phyloP scores from a whole-genome alignment of 2,797 vertebrate genomes.

The Carcharodon carcharias region DNA sequence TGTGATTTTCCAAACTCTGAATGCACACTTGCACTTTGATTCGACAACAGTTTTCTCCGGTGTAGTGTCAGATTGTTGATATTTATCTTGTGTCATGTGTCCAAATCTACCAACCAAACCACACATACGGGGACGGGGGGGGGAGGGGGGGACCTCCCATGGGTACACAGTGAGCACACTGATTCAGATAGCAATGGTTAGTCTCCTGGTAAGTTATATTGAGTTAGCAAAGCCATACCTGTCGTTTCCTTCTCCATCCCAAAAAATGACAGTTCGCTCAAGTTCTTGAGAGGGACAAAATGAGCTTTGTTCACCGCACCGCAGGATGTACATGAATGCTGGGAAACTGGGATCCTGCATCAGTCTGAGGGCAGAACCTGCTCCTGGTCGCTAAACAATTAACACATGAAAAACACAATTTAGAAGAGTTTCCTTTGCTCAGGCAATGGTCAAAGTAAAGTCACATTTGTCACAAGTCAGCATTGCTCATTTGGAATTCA shows the following conservation, averaged over 20 bases:
- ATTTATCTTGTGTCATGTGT: neutral
- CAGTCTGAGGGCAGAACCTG: constrained; percentile 68
- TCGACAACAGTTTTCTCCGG: no score
- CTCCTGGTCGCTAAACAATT: constrained; percentile 69
- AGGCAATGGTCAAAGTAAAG: neutral
- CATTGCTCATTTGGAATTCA: neutral
- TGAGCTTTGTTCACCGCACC: constrained; percentile 70
- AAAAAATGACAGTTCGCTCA: constrained; percentile 79
- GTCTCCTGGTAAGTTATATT: neutral
- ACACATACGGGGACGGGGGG: neutral
- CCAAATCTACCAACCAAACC: neutral
- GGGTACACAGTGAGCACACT: neutral
- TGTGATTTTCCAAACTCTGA: no score
- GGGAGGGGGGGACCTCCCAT: neutral
- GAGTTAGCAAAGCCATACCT: constrained; percentile 55
- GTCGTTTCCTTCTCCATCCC: constrained; percentile 74
- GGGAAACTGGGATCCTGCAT: constrained; percentile 92
- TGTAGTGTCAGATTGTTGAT: no score
- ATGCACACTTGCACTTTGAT: no score
- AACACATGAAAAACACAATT: neutral
- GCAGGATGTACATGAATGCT: constrained; percentile 74
- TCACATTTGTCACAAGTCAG: neutral
- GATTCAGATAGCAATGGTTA: neutral
- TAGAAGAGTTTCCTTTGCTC: neutral
- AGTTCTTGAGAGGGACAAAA: constrained; percentile 78